Percentiles rank a stretch among this genome's conserved stretches.
These are phyloP conservation scores for Acanthurus lineatus DNA, from an alignment of 2,797 vertebrate genomes.

Conservation along the genomic window DNA sequence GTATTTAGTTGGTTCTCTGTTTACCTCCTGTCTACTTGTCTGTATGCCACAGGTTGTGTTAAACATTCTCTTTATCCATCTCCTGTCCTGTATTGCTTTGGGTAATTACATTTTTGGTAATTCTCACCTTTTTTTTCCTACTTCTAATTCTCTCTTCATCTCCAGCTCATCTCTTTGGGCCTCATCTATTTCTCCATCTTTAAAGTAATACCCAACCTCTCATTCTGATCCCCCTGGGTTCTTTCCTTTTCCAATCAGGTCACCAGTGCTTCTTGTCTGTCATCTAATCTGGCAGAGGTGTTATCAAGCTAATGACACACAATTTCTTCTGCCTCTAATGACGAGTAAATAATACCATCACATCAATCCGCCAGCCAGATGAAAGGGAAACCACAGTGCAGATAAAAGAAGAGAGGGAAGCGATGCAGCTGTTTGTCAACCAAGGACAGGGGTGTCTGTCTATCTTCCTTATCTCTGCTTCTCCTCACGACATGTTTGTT, in stretches of 20 bases:
- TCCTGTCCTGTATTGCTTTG: conserved; percentile 21
- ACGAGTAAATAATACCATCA: conserved; percentile 79
- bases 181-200: conserved; percentile 14
- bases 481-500: conserved; percentile 66
- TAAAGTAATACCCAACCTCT: conserved; percentile 25
- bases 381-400: conserved; percentile 64
- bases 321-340: conserved; percentile 79
- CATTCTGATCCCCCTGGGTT: conserved; percentile 19
- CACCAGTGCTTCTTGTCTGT: conserved; percentile 49
- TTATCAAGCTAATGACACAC: conserved; percentile 77
- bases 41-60: conserved; percentile 13
- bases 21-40: conserved; percentile 5
- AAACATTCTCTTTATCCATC: conserved; percentile 3
- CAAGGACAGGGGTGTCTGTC: conserved; percentile 58
- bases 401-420: conserved; percentile 61
- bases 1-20: background rate
- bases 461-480: conserved; percentile 65
- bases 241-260: conserved; percentile 47
- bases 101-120: conserved; percentile 38
- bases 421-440: conserved; percentile 75
- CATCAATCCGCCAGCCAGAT: conserved; percentile 66
- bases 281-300: conserved; percentile 69
- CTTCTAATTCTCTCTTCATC: background rate
- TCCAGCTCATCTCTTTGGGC: conserved; percentile 9
- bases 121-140: background rate